phyloP scores from a whole-genome alignment of 2,113 vertebrate species.

The Pao palembangensis region DNA sequence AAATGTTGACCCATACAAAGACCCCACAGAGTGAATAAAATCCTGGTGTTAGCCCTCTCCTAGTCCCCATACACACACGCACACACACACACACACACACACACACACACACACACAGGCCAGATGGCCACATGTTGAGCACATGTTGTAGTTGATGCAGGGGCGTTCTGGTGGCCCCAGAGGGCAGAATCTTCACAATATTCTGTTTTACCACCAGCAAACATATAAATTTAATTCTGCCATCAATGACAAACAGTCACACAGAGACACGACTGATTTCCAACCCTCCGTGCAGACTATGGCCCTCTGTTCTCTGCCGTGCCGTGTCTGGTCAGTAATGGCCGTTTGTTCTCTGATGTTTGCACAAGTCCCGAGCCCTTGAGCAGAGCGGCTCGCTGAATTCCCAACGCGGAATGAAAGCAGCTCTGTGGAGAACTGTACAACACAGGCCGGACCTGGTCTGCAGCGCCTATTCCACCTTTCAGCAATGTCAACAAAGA shows the following conservation, averaged over 20 bases:
- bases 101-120: constrained; percentile 10
- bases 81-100: constrained; percentile 3
- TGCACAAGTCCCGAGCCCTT: no score
- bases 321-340: neutral
- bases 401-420: no score
- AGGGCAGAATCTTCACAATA: constrained; percentile 33
- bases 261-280: constrained; percentile 2
- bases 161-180: constrained; percentile 51
- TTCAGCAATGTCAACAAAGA: neutral
- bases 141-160: constrained; percentile 67
- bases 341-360: neutral
- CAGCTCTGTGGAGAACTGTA: neutral
- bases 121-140: constrained; percentile 65
- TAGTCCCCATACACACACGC: neutral
- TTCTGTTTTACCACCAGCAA: constrained; percentile 5
- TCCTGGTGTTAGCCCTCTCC: no score
- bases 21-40: no score
- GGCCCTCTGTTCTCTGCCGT: no score
- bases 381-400: no score
- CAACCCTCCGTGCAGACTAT: neutral
- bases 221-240: neutral
- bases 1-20: no score
- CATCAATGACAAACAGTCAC: neutral
- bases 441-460: neutral
- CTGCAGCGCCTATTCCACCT: neutral